phyloP scores from a whole-genome alignment of 2,797 vertebrate species.

The Ceryle rudis region DNA sequence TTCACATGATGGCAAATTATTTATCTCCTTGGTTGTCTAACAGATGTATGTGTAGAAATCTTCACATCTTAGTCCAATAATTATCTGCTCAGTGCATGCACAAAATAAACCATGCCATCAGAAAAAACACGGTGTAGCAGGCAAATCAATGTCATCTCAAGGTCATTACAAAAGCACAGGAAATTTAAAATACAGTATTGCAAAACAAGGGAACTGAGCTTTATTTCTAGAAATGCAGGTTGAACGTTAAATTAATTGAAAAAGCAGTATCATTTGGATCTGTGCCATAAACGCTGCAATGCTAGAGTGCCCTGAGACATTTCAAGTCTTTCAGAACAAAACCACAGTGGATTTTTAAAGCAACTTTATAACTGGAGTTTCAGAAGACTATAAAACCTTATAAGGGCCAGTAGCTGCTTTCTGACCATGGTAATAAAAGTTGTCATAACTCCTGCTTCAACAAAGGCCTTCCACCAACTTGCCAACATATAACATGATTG shows the following conservation, averaged over 20 bases:
- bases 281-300: not conserved
- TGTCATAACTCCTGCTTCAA: not conserved
- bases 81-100: not conserved
- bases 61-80: not conserved
- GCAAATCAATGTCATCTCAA: not conserved
- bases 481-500: not conserved
- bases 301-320: not conserved
- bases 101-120: not conserved
- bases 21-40: too few species aligned
- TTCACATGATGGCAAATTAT: not conserved
- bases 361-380: not conserved
- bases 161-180: not conserved
- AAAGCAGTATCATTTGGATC: not conserved
- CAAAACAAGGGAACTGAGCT: not conserved
- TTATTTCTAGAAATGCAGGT: conserved; percentile 17
- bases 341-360: not conserved
- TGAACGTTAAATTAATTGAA: conserved; percentile 38
- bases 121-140: not conserved
- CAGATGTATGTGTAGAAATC: not conserved
- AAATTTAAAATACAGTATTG: not conserved
- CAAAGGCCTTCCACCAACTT: not conserved
- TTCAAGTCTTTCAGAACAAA: not conserved
- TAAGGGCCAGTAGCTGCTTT: not conserved
- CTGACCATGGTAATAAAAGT: not conserved
- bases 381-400: not conserved